Conservation (phyloP, 2,797 vertebrate genomes). For the Limnodromus scolopaceus region DNA sequence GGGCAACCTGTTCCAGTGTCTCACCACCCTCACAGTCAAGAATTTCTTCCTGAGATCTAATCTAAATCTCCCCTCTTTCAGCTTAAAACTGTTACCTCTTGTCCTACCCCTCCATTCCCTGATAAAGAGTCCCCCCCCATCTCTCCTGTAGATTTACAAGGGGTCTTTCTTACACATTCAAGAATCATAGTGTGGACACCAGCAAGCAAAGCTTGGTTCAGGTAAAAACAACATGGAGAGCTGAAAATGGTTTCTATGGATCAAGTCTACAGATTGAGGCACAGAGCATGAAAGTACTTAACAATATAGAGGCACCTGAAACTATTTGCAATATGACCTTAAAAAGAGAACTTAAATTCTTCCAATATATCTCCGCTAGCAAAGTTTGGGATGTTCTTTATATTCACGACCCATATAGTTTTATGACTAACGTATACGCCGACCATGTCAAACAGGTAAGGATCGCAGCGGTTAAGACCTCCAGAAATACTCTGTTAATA, state of each 20-base stretch:
- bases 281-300: background rate
- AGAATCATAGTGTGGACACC: background rate
- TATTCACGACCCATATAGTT: background rate
- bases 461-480: background rate
- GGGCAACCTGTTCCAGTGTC: too few species aligned
- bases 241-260: background rate
- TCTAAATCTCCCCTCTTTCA: too few species aligned
- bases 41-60: too few species aligned
- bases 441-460: background rate
- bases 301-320: background rate
- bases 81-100: too few species aligned
- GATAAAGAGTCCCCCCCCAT: too few species aligned
- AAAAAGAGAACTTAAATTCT: background rate
- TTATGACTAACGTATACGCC: background rate
- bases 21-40: too few species aligned
- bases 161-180: background rate
- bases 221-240: background rate
- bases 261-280: background rate
- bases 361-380: background rate
- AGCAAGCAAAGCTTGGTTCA: background rate
- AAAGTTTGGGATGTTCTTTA: background rate
- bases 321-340: background rate
- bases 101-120: too few species aligned
- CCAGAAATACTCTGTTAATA: background rate
- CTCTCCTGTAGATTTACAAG: background rate